Conservation (phyloP, 1,140 invertebrate genomes). For the Ips nitidus region DNA sequence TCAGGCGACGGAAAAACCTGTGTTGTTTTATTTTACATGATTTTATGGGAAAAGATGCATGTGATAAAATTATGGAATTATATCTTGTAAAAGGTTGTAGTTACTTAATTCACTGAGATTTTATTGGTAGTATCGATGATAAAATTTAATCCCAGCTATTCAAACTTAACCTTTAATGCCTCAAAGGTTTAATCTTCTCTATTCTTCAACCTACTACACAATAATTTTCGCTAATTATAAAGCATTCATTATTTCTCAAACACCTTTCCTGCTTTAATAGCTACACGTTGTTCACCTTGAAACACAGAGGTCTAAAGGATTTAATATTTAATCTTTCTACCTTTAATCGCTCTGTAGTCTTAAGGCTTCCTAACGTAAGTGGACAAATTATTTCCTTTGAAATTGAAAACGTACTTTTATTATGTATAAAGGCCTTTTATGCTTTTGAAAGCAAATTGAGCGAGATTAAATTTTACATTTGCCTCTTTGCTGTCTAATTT, state of each 20-base stretch:
- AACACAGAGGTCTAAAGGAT: background rate
- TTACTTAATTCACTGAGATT: too few relatives aligned
- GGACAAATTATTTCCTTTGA: conserved; percentile 1
- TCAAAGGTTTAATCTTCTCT: background rate
- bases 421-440: background rate
- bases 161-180: background rate
- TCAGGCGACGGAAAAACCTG: too few relatives aligned
- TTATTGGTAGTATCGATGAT: too few relatives aligned
- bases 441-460: too few relatives aligned
- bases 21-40: too few relatives aligned
- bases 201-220: background rate
- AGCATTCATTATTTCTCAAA: background rate
- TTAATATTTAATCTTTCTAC: conserved; percentile 3
- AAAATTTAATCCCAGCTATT: too few relatives aligned
- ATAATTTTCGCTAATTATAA: background rate
- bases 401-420: background rate
- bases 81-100: too few relatives aligned
- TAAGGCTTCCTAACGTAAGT: background rate
- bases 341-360: background rate
- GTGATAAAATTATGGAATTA: too few relatives aligned
- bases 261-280: background rate
- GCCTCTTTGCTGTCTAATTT: too few relatives aligned
- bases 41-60: too few relatives aligned
- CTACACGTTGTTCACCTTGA: background rate
- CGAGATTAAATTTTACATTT: too few relatives aligned